Conservation (phyloP, 30 jellyfish, hydroid and myxozoan species). For the Catostylus mosaicus region DNA sequence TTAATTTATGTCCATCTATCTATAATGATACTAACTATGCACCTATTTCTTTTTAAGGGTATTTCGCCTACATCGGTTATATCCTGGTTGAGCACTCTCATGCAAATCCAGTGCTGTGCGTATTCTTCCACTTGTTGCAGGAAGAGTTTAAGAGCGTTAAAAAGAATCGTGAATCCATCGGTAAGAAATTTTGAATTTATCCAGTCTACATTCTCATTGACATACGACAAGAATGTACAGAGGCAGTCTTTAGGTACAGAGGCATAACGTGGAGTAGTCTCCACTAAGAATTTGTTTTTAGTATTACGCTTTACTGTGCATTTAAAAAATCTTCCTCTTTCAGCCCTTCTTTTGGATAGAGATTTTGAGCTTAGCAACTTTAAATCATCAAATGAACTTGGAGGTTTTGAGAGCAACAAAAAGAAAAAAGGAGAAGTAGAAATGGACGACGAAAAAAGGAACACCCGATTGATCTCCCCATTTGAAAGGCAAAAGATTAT, state of each 20-base stretch:
- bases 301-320: background rate
- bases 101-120: slow-evolving; percentile 85
- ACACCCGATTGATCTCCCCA: background rate
- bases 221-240: too few relatives aligned
- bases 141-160: background rate
- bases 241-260: too few relatives aligned
- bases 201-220: too few relatives aligned
- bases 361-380: background rate
- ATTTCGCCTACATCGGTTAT: slow-evolving; percentile 84
- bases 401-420: background rate
- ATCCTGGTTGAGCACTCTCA: slow-evolving; percentile 84
- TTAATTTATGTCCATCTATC: too few relatives aligned
- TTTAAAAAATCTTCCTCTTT: background rate
- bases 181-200: too few relatives aligned
- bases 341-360: background rate
- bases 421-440: background rate
- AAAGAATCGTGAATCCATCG: background rate
- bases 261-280: too few relatives aligned
- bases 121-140: slow-evolving; percentile 58
- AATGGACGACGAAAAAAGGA: background rate
- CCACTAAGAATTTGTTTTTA: background rate
- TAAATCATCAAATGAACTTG: background rate
- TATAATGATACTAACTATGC: too few relatives aligned
- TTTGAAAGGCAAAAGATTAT: background rate
- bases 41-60: slow-evolving; percentile 62